phyloP scores from a whole-genome alignment of 2,888 invertebrate genomes.

The Pterostichus madidus region DNA sequence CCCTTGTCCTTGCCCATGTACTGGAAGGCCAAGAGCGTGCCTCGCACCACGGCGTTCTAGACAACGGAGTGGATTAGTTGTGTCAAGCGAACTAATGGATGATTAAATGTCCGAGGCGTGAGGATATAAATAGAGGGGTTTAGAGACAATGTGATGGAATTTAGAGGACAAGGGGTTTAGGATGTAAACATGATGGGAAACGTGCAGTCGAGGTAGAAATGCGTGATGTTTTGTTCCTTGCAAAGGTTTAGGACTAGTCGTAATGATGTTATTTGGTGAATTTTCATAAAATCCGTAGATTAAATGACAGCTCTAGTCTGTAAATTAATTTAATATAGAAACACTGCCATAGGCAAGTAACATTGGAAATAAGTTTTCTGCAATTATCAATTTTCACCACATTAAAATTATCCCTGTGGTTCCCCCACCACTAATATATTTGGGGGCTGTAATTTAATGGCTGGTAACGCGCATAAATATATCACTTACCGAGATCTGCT shows the following conservation, averaged over 20 bases:
- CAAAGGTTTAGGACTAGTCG: not conserved
- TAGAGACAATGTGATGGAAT: conserved; percentile 30
- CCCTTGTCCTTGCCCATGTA: conserved; percentile 81
- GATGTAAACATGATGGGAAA: conserved; percentile 47
- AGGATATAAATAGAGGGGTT: conserved; percentile 29
- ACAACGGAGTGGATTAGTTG: conserved; percentile 6
- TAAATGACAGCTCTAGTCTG: not conserved
- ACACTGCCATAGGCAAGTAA: too few relatives aligned
- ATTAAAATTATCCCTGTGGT: too few relatives aligned
- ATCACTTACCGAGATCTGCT: too few relatives aligned
- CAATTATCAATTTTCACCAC: too few relatives aligned
- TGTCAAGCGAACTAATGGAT: conserved; percentile 58
- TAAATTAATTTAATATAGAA: too few relatives aligned
- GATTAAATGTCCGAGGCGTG: conserved; percentile 55
- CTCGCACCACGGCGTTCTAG: conserved; percentile 77
- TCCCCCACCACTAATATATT: too few relatives aligned
- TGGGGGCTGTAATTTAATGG: too few relatives aligned
- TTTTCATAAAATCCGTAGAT: not conserved
- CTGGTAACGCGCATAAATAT: too few relatives aligned
- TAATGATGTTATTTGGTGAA: too few relatives aligned
- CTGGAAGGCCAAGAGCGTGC: conserved; percentile 80
- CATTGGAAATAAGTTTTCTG: too few relatives aligned
- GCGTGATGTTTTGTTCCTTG: conserved; percentile 32
- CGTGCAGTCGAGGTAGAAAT: conserved; percentile 20
- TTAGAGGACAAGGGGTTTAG: conserved; percentile 21